phyloP scores from a whole-genome alignment of 2,797 vertebrate species.

The Rhynchotus rufescens region DNA sequence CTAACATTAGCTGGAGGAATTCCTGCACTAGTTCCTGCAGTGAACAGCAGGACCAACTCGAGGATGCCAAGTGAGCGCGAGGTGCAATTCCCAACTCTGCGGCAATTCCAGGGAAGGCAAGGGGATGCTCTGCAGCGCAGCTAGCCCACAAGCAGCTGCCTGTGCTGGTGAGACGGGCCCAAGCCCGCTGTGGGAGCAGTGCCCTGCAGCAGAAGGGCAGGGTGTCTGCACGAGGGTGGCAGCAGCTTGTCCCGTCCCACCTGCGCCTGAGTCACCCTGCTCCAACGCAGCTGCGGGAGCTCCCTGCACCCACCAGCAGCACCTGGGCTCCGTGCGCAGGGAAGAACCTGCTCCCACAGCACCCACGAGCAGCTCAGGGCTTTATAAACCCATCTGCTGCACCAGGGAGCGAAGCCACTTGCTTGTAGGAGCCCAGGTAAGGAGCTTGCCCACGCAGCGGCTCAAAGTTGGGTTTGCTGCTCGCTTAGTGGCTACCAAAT shows the following conservation, averaged over 20 bases:
- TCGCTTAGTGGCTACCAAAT: neutral
- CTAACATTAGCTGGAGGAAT: neutral
- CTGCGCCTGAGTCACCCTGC: fast-evolving
- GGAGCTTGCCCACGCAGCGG: neutral
- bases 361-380: neutral
- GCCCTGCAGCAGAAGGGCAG: neutral
- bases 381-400: neutral
- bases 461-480: neutral
- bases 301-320: neutral
- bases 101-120: neutral
- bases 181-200: neutral
- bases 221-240: neutral
- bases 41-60: neutral
- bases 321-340: neutral
- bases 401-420: fast-evolving
- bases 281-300: neutral
- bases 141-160: neutral
- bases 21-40: neutral
- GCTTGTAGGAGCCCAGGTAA: neutral
- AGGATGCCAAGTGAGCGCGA: neutral
- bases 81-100: neutral
- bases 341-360: neutral
- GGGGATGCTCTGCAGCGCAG: neutral
- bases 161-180: neutral
- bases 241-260: neutral